Evolutionary conservation across 1,140 invertebrate species (phyloP).

Genomic region (Eufriesea mexicana): DNA sequence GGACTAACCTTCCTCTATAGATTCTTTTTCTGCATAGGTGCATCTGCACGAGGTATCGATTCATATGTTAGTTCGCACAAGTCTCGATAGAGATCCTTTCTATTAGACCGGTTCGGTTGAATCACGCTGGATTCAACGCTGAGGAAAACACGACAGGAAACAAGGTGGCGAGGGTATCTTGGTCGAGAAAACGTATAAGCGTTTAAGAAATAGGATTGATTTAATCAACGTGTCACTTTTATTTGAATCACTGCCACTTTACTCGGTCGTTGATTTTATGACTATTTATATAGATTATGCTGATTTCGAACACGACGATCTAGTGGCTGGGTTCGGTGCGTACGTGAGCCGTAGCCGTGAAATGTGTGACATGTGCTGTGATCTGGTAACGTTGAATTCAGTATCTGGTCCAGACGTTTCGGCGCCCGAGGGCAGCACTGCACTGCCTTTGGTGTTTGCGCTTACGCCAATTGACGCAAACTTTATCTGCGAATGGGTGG

Average conservation of each 20-base stretch:
- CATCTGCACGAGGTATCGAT: too few relatives aligned
- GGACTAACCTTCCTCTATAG: too few relatives aligned
- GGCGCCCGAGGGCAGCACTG: neutral
- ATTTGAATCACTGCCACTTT: constrained; percentile 58
- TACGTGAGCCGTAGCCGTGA: neutral
- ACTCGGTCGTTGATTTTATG: constrained; percentile 54
- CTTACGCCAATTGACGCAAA: too few relatives aligned
- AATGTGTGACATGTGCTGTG: neutral
- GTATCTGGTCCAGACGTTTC: neutral
- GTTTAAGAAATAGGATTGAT: constrained; percentile 36
- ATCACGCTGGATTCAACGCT: too few relatives aligned
- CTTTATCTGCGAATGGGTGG: constrained; percentile 1
- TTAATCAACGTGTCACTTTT: constrained; percentile 39
- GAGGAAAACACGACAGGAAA: too few relatives aligned
- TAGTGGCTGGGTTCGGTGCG: neutral
- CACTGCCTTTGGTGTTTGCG: too few relatives aligned
- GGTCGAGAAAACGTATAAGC: neutral
- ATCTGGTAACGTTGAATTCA: constrained; percentile 5
- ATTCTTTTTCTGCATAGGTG: too few relatives aligned
- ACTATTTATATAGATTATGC: constrained; percentile 56
- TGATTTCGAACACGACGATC: neutral
- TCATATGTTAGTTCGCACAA: too few relatives aligned
- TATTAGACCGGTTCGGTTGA: too few relatives aligned
- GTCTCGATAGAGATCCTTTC: too few relatives aligned
- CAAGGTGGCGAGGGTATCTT: too few relatives aligned